phyloP scores from a whole-genome alignment of 1,140 invertebrate species.

The Asobara japonica region DNA sequence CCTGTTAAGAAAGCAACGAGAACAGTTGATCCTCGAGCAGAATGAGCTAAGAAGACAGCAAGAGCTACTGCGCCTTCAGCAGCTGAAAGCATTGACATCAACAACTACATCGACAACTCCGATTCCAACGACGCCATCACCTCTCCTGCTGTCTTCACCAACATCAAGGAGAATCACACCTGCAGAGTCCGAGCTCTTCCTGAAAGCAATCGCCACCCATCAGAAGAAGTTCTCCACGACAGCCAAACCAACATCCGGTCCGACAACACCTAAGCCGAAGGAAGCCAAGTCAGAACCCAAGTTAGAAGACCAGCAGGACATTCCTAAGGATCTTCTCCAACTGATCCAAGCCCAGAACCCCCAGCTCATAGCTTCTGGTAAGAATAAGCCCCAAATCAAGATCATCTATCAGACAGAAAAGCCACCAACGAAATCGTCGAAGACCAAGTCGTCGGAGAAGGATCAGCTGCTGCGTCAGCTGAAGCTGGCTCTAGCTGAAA shows the following conservation, averaged over 20 bases:
- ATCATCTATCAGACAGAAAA: constrained; percentile 60
- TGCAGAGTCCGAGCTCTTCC: constrained; percentile 59
- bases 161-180: constrained; percentile 57
- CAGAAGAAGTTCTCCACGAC: constrained; percentile 60
- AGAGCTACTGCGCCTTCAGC: constrained; percentile 61
- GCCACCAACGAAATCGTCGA: constrained; percentile 33
- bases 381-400: constrained; percentile 56
- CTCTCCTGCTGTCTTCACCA: constrained; percentile 51
- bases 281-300: constrained; percentile 37
- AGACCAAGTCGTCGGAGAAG: constrained; percentile 48
- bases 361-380: constrained; percentile 45
- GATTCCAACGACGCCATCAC: constrained; percentile 44
- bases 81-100: constrained; percentile 54
- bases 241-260: constrained; percentile 36
- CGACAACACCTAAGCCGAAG: constrained; percentile 12
- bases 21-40: constrained; percentile 59
- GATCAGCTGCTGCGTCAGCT: constrained; percentile 76
- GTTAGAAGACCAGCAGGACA: constrained; percentile 36
- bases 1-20: constrained; percentile 58
- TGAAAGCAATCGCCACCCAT: constrained; percentile 62
- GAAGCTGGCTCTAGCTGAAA: constrained; percentile 76
- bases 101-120: constrained; percentile 42
- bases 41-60: constrained; percentile 61
- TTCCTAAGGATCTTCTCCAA: constrained; percentile 53
- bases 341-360: constrained; percentile 56